Percentiles rank a stretch among this genome's conserved stretches.
phyloP scores from a whole-genome alignment of 2,888 invertebrate species.

The Drepana falcataria region DNA sequence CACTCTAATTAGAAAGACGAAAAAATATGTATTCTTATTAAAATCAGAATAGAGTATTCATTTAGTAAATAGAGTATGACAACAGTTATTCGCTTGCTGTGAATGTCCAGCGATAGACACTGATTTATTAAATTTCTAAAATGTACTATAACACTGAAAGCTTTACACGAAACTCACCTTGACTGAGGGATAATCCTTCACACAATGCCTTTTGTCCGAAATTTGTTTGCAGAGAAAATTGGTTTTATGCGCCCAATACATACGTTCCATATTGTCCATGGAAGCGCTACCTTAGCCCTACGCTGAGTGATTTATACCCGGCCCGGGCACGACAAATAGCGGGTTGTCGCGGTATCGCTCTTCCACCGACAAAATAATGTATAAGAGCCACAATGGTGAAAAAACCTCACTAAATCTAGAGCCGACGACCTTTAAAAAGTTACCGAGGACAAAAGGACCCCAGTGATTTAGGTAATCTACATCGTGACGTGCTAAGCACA shows the following conservation, averaged over 20 bases:
- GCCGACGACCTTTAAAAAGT: constrained; percentile 17
- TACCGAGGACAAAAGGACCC: constrained; percentile 16
- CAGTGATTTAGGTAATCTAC: constrained; percentile 7
- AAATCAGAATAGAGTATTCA: too few species aligned
- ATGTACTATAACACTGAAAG: too few species aligned
- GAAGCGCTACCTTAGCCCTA: constrained; percentile 19
- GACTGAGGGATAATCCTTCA: not conserved
- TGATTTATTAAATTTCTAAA: too few species aligned
- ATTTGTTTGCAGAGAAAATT: not conserved
- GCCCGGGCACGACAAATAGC: constrained; percentile 70
- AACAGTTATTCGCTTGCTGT: too few species aligned
- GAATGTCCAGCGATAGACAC: too few species aligned
- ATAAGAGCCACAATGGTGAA: constrained; percentile 45
- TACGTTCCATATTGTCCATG: constrained; percentile 32
- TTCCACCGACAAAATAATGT: constrained; percentile 63
- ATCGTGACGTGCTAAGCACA: not conserved
- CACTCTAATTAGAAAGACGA: too few species aligned
- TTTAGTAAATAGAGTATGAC: too few species aligned
- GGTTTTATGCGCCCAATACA: constrained; percentile 5
- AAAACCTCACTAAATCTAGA: constrained; percentile 24
- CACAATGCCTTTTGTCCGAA: not conserved
- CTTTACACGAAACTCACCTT: not conserved
- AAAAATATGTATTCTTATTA: too few species aligned
- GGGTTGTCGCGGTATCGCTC: constrained; percentile 70
- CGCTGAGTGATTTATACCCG: constrained; percentile 64